Base-by-base conservation (phyloP, 2,113 vertebrate species). In the Gulo gulo region DNA sequence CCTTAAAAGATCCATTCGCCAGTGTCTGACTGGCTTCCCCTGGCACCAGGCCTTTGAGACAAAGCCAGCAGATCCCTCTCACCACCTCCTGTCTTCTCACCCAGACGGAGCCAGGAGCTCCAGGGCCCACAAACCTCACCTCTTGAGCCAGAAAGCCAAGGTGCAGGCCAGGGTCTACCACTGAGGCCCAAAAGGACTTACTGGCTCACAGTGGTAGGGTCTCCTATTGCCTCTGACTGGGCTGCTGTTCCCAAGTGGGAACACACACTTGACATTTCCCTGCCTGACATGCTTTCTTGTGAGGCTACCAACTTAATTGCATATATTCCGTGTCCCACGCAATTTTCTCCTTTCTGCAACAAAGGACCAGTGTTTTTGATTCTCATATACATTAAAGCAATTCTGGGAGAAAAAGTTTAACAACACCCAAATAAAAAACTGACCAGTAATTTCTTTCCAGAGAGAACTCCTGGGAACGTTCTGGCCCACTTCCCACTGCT, bases 1-100 rank as follows among this genome's bases (percentile, higher is more conserved):
- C 47, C 63, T 16, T 20, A 55, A 34, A 0, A 47, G 15, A 31
- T 11, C 24, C 12, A 18, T 2, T 2, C 0, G 14, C 24, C 1
- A 3, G 18, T 9, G 59, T 88, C 31, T 63, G n/a, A 34, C 34
- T 34, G 47, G 31, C 36, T 14, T 52, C 20, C 23, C 34, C 0
- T 69, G 9, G 63, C 67, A 34, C 24, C 4, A 7, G 24, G 91
- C 69, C 52, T 78, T 57, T 26, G 79, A n/a, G 24, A 47, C 4
- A 34, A 73, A 79, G 63, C 29, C 76, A 59, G 69, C 31, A 24
- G 4, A 50, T 7, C 14, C n/a, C n/a, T 34, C 34, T 39, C n/a
- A 63, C 26, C 26, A 63, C 26, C 61, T 63, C 61, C 50, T 52
- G 50, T 16, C 23, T 31, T 29, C 45, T 39, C 42, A 23, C 26